Conservation (phyloP, 2,797 vertebrate genomes). For the Sebastes flavidus region DNA sequence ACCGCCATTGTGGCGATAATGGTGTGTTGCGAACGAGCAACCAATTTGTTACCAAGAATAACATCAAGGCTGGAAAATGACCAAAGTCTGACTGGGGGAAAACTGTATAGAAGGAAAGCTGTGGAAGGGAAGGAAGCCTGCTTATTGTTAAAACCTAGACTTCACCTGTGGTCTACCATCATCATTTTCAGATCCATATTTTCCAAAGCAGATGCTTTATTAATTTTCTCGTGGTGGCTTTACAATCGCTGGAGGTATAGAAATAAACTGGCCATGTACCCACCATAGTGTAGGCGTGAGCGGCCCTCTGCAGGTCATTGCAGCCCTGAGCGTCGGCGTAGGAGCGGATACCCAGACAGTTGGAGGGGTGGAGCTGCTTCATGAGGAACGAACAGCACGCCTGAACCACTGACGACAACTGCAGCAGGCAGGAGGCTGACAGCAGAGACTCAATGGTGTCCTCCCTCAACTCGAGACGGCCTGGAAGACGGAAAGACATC, state of each 20-base stretch:
- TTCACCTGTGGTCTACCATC: not conserved
- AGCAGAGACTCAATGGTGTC: conserved; percentile 96
- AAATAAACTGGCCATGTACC: conserved; percentile 45
- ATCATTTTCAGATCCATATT: not conserved
- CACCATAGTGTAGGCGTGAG: conserved; percentile 98
- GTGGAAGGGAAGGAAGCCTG: not conserved
- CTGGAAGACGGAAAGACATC: conserved; percentile 65
- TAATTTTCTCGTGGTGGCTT: not conserved
- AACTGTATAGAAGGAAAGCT: not conserved
- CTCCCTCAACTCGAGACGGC: conserved; percentile 95
- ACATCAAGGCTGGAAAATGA: conserved; percentile 23
- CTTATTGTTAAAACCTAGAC: not conserved
- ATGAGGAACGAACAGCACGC: conserved; percentile 96
- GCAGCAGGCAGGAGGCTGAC: conserved; percentile 95
- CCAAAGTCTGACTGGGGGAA: not conserved
- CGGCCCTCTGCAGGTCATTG: conserved; percentile 93
- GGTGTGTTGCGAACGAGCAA: conserved; percentile 38
- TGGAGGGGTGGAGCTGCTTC: conserved; percentile 98
- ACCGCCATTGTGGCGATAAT: conserved; percentile 50
- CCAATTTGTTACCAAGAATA: conserved; percentile 50
- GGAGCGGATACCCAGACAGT: conserved; percentile 96
- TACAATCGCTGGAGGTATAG: not conserved
- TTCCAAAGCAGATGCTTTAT: not conserved
- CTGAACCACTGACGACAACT: conserved; percentile 94
- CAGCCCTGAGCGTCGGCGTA: conserved; percentile 97